Base-by-base conservation (phyloP, 2,797 vertebrate genomes). In the Aplochiton taeniatus region DNA sequence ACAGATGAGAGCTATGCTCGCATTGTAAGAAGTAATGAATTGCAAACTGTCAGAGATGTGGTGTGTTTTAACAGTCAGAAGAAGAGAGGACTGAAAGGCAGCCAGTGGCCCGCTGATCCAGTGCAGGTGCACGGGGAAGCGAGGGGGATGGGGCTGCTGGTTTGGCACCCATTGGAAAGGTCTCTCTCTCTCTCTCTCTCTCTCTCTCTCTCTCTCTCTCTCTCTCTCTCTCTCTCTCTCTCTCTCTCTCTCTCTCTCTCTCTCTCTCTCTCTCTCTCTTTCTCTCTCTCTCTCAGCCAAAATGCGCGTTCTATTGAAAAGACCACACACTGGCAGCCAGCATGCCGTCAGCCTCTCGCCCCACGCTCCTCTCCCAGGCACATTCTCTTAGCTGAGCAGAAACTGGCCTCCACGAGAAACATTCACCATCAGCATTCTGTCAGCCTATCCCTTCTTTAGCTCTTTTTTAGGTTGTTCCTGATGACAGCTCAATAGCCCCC, bases 261-360 rank as follows among this genome's bases (percentile, higher is more conserved):
- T 20, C 66, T 54, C 41, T 63, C 60, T 41, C 64, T 18, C 61
- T 60, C 63, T 49, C 62, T 57, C 69, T 58, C 55, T 46, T 65
- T 49, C 60, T 43, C 57, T 7, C 64, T 7, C 60, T 4, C 70
- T 44, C 67, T 19, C 91, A 88, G 90, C 92, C 90, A 91, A 89
- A 90, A 94, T 92, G 91, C 93, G 87, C 86, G 88, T 91, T 89
- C 91, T 90, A 91, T 85, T 94, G 93, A 95, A 95, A 94, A 92
- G 96, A 96, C 95, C 95, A 97, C 96, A 96, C 96, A 96, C 95
- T 96, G 95, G 92, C 95, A 94, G 94, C 92, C 95, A 95, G 94
- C 95, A 93, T 93, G 95, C 92, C 94, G 92, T 92, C 94, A 89
- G 88, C 92, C 93, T 92, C 89, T 87, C 90, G 64, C 74, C 74